Conservation (phyloP, 2,888 invertebrate species). For the Pheosia gnoma region DNA sequence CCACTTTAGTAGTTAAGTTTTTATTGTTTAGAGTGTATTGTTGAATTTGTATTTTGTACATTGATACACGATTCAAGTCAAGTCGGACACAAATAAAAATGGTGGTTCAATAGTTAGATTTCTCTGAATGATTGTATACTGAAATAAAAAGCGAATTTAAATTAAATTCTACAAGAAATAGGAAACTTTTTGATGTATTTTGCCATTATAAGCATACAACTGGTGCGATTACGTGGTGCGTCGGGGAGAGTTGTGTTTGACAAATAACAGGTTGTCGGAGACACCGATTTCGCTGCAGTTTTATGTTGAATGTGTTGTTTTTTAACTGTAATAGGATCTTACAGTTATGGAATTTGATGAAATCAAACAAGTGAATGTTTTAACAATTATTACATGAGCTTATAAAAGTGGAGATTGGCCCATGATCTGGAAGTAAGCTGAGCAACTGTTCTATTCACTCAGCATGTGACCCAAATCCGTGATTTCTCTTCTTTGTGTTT, state of each 20-base stretch:
- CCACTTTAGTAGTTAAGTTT: slow-evolving; percentile 10
- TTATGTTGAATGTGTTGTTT: slow-evolving; percentile 69
- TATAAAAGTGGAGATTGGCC: slow-evolving; percentile 21
- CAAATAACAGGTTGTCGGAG: slow-evolving; percentile 83
- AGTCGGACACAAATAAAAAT: slow-evolving; percentile 81
- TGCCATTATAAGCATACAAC: slow-evolving; percentile 45
- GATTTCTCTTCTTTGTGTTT: slow-evolving; percentile 80
- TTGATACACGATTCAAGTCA: slow-evolving; percentile 70
- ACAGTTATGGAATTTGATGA: slow-evolving; percentile 36
- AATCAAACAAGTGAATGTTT: slow-evolving; percentile 22
- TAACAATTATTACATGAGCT: slow-evolving; percentile 17
- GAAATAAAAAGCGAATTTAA: slow-evolving; percentile 51
- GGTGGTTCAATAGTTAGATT: slow-evolving; percentile 76
- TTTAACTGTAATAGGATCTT: slow-evolving; percentile 45
- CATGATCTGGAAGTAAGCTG: slow-evolving; percentile 51
- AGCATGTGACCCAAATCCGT: slow-evolving; percentile 83
- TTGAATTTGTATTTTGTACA: slow-evolving; percentile 33
- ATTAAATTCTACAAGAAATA: slow-evolving; percentile 44
- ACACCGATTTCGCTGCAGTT: slow-evolving; percentile 77
- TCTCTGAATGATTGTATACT: slow-evolving; percentile 65
- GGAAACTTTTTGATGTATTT: slow-evolving; percentile 51
- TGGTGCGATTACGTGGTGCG: slow-evolving; percentile 70
- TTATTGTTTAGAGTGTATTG: slow-evolving; percentile 28
- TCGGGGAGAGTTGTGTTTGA: slow-evolving; percentile 71
- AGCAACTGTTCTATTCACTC: slow-evolving; percentile 67